These are phyloP conservation scores for Siniperca knerii DNA, from an alignment of 2,113 vertebrate species.

Conservation along the genomic window DNA sequence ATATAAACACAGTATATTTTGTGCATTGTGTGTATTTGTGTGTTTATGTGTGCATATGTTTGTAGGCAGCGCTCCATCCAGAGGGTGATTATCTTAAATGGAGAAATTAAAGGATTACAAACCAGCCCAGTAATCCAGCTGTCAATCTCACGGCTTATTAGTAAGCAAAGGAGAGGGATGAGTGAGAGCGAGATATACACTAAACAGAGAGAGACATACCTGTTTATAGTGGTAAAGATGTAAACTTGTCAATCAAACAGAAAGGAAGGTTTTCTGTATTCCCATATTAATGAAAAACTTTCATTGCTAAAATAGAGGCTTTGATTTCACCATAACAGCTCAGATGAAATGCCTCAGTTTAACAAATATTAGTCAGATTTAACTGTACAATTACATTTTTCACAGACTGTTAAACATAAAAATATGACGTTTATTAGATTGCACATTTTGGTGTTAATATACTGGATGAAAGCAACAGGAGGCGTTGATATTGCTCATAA, in stretches of 20 bases:
- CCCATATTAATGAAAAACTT: slow-evolving; percentile 31
- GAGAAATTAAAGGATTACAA: slow-evolving; percentile 85
- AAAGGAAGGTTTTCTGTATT: slow-evolving; percentile 6
- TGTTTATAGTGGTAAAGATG: slow-evolving; percentile 15
- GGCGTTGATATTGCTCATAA: slow-evolving; percentile 1
- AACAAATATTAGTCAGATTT: slow-evolving; percentile 7
- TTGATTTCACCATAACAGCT: slow-evolving; percentile 7
- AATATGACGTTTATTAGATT: slow-evolving; percentile 27
- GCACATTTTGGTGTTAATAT: slow-evolving; percentile 17
- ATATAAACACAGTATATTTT: slow-evolving; percentile 26
- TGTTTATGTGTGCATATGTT: slow-evolving; percentile 31
- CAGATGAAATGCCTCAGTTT: neutral
- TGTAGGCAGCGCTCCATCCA: slow-evolving; percentile 62
- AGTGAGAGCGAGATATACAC: neutral
- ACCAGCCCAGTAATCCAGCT: slow-evolving; percentile 82
- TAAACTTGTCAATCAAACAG: slow-evolving; percentile 46
- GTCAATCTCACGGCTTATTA: slow-evolving; percentile 84
- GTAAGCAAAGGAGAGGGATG: slow-evolving; percentile 65
- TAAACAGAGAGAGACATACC: neutral
- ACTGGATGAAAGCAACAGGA: slow-evolving; percentile 15
- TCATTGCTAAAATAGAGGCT: neutral
- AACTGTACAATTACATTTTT: slow-evolving; percentile 28
- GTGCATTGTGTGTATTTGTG: slow-evolving; percentile 19
- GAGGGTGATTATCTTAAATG: slow-evolving; percentile 81
- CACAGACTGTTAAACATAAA: neutral